Evolutionary conservation across 2,888 invertebrate species (phyloP).

Genomic region (Drosophila kanekoi): DNA sequence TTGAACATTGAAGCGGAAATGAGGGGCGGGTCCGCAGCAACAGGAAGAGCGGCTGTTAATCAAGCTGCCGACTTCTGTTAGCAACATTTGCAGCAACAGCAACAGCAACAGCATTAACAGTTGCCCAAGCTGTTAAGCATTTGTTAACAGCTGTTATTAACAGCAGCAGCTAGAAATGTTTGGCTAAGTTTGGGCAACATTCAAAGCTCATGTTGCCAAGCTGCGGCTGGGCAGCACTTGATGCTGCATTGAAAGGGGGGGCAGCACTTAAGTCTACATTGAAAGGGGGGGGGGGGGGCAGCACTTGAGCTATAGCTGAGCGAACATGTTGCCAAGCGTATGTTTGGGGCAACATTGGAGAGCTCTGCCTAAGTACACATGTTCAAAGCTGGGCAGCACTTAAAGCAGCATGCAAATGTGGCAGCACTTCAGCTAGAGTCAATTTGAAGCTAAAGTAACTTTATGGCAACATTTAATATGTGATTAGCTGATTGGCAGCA

Average conservation of each 20-base stretch:
- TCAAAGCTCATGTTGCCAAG: background rate
- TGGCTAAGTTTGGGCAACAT: background rate
- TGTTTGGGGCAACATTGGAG: background rate
- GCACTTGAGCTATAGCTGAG: too few relatives aligned
- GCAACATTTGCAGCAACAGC: constrained; percentile 20
- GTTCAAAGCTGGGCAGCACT: too few relatives aligned
- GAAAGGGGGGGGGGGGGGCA: too few relatives aligned
- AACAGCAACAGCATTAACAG: constrained; percentile 3
- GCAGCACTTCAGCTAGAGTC: too few relatives aligned
- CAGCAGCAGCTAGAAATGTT: too few relatives aligned
- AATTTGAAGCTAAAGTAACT: too few relatives aligned
- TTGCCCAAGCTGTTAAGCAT: constrained; percentile 6
- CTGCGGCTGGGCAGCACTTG: background rate
- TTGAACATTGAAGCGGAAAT: constrained; percentile 46
- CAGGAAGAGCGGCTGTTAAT: constrained; percentile 55
- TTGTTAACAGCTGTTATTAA: background rate
- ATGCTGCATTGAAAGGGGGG: too few relatives aligned
- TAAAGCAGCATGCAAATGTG: too few relatives aligned
- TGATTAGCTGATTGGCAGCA: too few relatives aligned
- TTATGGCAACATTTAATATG: too few relatives aligned
- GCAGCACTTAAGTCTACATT: background rate
- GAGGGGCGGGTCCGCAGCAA: constrained; percentile 50
- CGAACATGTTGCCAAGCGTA: background rate
- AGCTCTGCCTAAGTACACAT: too few relatives aligned
- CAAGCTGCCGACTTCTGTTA: constrained; percentile 22